Conservation (phyloP, 2,113 vertebrate genomes). For the Hiodon tergisus region DNA sequence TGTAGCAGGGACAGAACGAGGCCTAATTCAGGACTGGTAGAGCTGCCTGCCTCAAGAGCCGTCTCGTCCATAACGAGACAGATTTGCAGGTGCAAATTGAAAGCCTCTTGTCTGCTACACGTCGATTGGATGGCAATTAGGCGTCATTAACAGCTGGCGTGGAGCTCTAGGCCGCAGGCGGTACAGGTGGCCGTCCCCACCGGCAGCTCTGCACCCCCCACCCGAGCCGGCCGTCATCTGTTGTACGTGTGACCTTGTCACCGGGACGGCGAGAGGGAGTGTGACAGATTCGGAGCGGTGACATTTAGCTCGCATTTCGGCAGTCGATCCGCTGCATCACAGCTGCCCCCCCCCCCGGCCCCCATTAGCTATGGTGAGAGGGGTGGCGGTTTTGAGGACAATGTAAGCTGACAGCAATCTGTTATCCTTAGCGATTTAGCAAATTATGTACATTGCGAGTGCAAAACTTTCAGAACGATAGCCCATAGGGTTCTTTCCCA, state of each 20-base stretch:
- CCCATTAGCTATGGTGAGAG: constrained; percentile 21
- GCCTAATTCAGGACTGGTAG: background rate
- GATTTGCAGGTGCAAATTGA: constrained; percentile 22
- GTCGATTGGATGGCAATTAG: constrained; percentile 27
- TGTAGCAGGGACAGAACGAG: background rate
- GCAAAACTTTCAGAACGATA: background rate
- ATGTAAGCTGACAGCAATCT: constrained; percentile 33
- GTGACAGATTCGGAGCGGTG: constrained; percentile 4
- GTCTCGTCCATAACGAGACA: constrained; percentile 1
- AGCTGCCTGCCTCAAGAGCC: background rate
- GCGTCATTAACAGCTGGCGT: constrained; percentile 24
- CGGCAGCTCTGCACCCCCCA: background rate
- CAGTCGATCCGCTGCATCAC: constrained; percentile 18
- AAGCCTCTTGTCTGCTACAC: constrained; percentile 19
- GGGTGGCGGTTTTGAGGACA: constrained; percentile 21
- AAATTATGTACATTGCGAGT: constrained; percentile 25
- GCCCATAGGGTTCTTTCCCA: background rate
- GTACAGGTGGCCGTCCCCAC: constrained; percentile 22
- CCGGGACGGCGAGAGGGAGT: constrained; percentile 13
- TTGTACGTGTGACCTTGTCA: constrained; percentile 30
- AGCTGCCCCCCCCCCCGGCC: constrained; percentile 22
- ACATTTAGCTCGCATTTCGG: constrained; percentile 19
- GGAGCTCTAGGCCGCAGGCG: background rate
- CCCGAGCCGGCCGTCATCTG: constrained; percentile 9
- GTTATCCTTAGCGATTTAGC: constrained; percentile 34